Conservation (phyloP, 2,888 invertebrate genomes). For the Phania funesta region DNA sequence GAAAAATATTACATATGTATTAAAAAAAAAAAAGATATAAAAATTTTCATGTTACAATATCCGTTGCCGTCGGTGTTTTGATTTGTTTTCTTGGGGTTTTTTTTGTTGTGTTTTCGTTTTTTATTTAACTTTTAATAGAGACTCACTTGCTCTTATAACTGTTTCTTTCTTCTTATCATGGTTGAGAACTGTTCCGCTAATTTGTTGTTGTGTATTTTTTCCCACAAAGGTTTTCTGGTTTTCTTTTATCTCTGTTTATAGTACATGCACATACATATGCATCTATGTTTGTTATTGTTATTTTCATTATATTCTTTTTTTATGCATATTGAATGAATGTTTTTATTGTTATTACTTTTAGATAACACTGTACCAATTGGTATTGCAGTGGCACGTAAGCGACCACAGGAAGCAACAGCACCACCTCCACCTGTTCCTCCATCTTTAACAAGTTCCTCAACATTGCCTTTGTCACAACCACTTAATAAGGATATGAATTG, state of each 20-base stretch:
- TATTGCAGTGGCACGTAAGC: conserved; percentile 90
- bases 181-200: conserved; percentile 35
- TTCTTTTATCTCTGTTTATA: not conserved
- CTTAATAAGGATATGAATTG: conserved; percentile 80
- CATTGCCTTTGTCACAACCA: conserved; percentile 75
- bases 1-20: not conserved
- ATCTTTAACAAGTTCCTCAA: conserved; percentile 71
- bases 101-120: not conserved
- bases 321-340: conserved; percentile 26
- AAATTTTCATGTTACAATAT: conserved; percentile 34
- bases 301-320: conserved; percentile 3
- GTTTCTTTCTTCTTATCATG: not conserved
- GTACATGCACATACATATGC: not conserved
- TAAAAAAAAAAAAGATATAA: not conserved
- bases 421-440: conserved; percentile 67
- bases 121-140: not conserved
- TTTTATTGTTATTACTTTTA: conserved; percentile 66
- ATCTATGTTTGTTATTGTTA: not conserved
- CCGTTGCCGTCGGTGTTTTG: conserved; percentile 48
- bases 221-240: not conserved
- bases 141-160: not conserved
- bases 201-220: conserved; percentile 17
- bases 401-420: conserved; percentile 81
- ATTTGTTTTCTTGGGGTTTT: conserved; percentile 25
- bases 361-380: conserved; percentile 88